Percentiles rank a stretch among this genome's conserved stretches.
phyloP scores from a whole-genome alignment of 2,113 vertebrate species.

The Grammomys surdaster region DNA sequence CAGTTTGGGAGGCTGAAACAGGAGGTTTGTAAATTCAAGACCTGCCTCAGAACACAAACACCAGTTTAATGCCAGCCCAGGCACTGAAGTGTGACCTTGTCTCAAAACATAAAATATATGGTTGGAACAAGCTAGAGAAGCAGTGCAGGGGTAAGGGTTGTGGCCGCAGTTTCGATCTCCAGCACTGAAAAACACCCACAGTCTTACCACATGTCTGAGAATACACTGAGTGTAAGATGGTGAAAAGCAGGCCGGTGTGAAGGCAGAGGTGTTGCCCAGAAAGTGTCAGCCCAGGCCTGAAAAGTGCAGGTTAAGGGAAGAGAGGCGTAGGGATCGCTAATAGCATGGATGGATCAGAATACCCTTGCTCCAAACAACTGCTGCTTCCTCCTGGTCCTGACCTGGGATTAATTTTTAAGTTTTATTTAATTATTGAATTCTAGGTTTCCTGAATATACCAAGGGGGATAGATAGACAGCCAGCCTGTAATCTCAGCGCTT shows the following conservation, averaged over 20 bases:
- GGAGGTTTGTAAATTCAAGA: too few relatives aligned
- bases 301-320: background rate
- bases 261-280: background rate
- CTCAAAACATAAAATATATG: too few relatives aligned
- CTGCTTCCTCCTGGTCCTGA: background rate
- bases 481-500: background rate
- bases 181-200: background rate
- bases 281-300: background rate
- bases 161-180: too few relatives aligned
- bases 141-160: too few relatives aligned
- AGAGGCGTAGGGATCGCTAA: background rate
- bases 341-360: background rate
- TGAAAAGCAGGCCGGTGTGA: background rate
- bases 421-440: background rate
- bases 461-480: background rate
- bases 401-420: background rate
- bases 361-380: background rate
- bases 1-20: too few relatives aligned
- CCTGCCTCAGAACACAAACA: too few relatives aligned
- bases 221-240: background rate
- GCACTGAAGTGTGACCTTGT: too few relatives aligned
- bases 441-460: background rate
- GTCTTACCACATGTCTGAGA: background rate
- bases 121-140: too few relatives aligned
- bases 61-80: too few relatives aligned